Evolutionary conservation across 2,113 vertebrate genomes (phyloP), one percentile per base, ranked within the genome.

Genomic region (Phalacrocorax carbo): DNA sequence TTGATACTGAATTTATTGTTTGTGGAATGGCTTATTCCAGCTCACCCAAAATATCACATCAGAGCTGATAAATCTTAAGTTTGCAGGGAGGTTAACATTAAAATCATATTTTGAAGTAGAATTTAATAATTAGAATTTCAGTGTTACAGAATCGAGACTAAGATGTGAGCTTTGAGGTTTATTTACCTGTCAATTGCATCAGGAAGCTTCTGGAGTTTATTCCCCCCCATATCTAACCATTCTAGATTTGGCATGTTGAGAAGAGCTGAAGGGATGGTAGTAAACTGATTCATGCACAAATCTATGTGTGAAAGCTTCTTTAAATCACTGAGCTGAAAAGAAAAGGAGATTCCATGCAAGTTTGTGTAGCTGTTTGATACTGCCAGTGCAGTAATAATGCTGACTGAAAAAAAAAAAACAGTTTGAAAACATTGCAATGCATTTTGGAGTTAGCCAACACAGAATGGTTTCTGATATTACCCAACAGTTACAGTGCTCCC

Each of bases 191-290:
- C 98, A 84, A 99, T 98, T 68, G 99, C 94, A 2, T 98, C 96
- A 78, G 99, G 99, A 93, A 99, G 97, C 54, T 94, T 82, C 96
- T 98, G 94, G 29, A 99, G 96, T 36, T 72, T 96, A 98, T 99
- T 99, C 36, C 99, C 98, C 17, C 99, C 99, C 98, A 99, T 98
- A 95, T 99, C 99, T 34, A 99, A 98, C 99, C 99, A 99, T 95
- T 99, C 98, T 1, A 99, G 98, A 6, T 96, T 98, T 1, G 99
- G 99, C 98, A 99, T 98, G 46, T 96, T 96, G 15, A 99, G 94
- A 55, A 99, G 97, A 51, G 99, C 98, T 38, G 98, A 97, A 22
- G 99, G 99, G 68, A 99, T 70, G 40, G 86, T 77, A 54, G 96
- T 97, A 77, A 99, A 99, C 70, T 96, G 92, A 65, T 99, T 99